Conservation (phyloP, 2,797 vertebrate species). For the Podarcis lilfordi region DNA sequence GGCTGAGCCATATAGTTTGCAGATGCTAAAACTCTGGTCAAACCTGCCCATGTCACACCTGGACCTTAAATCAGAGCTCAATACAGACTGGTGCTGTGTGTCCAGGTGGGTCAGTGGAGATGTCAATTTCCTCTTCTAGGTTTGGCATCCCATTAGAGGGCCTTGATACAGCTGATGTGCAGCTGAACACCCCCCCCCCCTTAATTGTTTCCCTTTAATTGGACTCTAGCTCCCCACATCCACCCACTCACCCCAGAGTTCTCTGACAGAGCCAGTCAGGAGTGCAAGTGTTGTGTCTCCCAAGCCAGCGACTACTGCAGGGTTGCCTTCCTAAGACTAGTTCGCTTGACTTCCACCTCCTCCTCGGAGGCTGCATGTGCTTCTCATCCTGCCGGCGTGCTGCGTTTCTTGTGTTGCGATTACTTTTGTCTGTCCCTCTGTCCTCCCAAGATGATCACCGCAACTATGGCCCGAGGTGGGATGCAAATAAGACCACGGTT, state of each 20-base stretch:
- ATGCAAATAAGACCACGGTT: conserved; percentile 88
- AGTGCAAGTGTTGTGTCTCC: background rate
- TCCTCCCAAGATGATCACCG: conserved; percentile 88
- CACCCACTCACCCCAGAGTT: too few relatives aligned
- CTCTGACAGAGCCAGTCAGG: background rate
- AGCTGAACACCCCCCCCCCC: too few relatives aligned
- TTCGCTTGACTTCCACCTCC: conserved; percentile 47
- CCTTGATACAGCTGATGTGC: too few relatives aligned
- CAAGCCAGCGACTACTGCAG: background rate
- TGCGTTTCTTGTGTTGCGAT: conserved; percentile 85
- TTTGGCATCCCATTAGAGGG: background rate
- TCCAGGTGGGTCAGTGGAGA: background rate
- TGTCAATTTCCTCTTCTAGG: background rate
- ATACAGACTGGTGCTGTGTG: background rate
- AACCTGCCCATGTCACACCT: background rate
- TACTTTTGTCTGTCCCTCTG: conserved; percentile 88
- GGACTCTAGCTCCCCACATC: too few relatives aligned
- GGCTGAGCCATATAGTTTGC: background rate
- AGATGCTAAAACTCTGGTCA: background rate
- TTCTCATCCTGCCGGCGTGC: conserved; percentile 76
- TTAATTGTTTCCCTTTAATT: too few relatives aligned
- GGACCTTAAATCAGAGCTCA: background rate
- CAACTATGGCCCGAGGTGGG: conserved; percentile 84
- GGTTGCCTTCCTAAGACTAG: conserved; percentile 34
- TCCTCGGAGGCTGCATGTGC: conserved; percentile 73